Evolutionary conservation across 2,113 vertebrate genomes (phyloP).

Genomic region (Crypturellus undulatus): DNA sequence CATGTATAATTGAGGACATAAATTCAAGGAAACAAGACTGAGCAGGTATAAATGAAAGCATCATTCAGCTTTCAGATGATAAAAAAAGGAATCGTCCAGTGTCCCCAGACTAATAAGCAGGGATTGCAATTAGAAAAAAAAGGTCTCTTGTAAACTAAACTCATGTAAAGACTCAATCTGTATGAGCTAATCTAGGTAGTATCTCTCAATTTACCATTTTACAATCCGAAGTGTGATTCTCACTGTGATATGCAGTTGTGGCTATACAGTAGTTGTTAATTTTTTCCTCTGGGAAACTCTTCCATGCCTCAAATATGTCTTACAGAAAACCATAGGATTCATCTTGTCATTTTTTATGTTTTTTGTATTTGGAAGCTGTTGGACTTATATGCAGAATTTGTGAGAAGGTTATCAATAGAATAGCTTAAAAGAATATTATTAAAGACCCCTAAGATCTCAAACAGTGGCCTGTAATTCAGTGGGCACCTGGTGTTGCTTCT

Average conservation of each 20-base stretch:
- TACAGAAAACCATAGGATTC: neutral
- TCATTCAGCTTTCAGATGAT: neutral
- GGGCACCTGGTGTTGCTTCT: neutral
- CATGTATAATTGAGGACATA: neutral
- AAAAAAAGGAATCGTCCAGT: neutral
- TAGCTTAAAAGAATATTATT: neutral
- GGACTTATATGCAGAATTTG: neutral
- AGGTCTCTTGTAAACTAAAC: neutral
- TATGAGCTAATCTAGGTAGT: neutral
- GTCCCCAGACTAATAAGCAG: neutral
- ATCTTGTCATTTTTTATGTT: neutral
- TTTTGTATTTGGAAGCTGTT: neutral
- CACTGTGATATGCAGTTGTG: neutral
- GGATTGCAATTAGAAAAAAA: neutral
- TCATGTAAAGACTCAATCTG: neutral
- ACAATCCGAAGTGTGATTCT: neutral
- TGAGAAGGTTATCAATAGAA: neutral
- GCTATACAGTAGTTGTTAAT: neutral
- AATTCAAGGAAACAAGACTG: neutral
- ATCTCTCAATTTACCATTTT: neutral
- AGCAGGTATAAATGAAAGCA: neutral
- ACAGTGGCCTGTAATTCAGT: neutral
- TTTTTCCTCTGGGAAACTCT: neutral
- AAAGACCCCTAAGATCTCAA: neutral
- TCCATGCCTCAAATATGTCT: neutral